These are phyloP conservation scores for Nephrocerus scutellatus DNA, from an alignment of 2,888 invertebrate species.

Conservation along the genomic window DNA sequence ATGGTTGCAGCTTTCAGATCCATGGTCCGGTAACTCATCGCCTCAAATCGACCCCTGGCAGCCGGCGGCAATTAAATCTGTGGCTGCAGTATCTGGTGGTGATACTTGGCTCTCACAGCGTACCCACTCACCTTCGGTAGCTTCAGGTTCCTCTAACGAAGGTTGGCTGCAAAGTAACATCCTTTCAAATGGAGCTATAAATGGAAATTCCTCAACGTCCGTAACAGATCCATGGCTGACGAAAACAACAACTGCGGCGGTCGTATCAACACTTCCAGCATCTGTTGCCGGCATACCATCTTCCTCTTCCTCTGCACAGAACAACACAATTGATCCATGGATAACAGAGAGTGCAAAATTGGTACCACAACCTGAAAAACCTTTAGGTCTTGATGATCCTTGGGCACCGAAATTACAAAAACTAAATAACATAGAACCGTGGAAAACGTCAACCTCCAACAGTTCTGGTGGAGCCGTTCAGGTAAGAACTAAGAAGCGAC, in stretches of 20 bases:
- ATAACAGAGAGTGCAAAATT: conserved; percentile 27
- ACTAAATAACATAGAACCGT: conserved; percentile 53
- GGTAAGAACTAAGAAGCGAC: neutral
- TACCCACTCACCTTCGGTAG: conserved; percentile 45
- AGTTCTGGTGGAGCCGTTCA: conserved; percentile 31
- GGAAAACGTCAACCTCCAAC: conserved; percentile 54
- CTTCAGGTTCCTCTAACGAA: conserved; percentile 46
- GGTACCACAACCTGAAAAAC: conserved; percentile 21
- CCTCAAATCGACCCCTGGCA: conserved; percentile 47
- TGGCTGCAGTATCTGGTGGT: conserved; percentile 16
- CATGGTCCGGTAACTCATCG: conserved; percentile 45
- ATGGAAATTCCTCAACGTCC: conserved; percentile 27
- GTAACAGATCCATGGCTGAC: conserved; percentile 39
- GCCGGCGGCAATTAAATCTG: conserved; percentile 30
- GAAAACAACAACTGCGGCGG: conserved; percentile 29
- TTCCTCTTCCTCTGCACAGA: conserved; percentile 24
- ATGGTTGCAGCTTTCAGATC: conserved; percentile 36
- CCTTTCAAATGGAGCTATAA: conserved; percentile 23
- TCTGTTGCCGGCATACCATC: too few species aligned
- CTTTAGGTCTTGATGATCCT: conserved; percentile 33
- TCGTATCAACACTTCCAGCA: conserved; percentile 23
- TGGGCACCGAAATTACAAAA: conserved; percentile 42
- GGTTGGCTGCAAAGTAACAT: conserved; percentile 43
- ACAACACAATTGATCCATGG: conserved; percentile 39
- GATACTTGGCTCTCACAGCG: conserved; percentile 41